Percentiles rank a stretch among this genome's conserved stretches.
These are phyloP conservation scores for Acomys russatus DNA, from an alignment of 2,797 vertebrate genomes.

Conservation along the genomic window DNA sequence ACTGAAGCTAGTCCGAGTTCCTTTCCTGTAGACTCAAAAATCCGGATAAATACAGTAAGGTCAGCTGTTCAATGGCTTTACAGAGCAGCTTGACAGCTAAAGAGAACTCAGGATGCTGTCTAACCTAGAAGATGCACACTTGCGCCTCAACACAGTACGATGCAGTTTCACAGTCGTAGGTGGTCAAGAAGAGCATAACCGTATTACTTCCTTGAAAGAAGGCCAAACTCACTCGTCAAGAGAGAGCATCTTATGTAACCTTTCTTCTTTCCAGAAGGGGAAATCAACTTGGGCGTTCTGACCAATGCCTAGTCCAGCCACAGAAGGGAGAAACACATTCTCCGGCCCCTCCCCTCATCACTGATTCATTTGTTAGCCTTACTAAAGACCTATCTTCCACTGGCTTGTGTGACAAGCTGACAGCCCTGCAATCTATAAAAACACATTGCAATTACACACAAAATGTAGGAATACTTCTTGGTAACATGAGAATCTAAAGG, in stretches of 20 bases:
- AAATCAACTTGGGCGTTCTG: neutral
- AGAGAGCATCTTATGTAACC: neutral
- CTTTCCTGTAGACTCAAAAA: neutral
- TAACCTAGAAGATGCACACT: neutral
- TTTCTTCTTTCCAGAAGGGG: neutral
- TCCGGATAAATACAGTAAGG: neutral
- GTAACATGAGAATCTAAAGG: neutral
- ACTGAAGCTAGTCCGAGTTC: conserved; percentile 33
- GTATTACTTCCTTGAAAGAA: conserved; percentile 13
- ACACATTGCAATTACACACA: neutral
- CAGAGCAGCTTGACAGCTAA: neutral
- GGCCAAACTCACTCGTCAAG: neutral
- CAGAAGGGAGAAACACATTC: neutral
- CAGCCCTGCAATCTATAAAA: neutral
- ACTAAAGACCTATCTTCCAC: neutral
- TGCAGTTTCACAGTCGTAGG: neutral
- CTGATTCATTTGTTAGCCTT: neutral
- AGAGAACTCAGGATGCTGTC: neutral
- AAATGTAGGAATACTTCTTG: neutral
- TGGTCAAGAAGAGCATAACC: neutral
- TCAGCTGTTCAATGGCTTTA: neutral
- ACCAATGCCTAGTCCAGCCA: neutral
- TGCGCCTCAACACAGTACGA: neutral
- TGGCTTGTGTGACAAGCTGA: neutral
- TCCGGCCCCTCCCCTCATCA: neutral